phyloP scores from a whole-genome alignment of 2,113 vertebrate species.

The Strigops habroptila region DNA sequence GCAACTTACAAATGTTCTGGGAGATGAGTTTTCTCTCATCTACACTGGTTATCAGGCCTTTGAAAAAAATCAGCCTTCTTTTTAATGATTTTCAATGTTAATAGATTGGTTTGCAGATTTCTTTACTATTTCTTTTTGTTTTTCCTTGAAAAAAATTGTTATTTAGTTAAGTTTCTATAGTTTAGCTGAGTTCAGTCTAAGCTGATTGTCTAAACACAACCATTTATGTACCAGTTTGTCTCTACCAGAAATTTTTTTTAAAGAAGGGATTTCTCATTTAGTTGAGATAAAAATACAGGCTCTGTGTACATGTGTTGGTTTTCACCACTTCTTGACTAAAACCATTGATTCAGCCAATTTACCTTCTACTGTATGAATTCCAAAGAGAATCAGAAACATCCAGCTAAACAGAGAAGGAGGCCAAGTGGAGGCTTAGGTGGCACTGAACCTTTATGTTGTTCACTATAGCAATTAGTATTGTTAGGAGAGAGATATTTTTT shows the following conservation, averaged over 20 bases:
- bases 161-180: background rate
- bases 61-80: background rate
- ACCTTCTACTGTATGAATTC: background rate
- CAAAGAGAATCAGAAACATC: background rate
- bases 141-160: background rate
- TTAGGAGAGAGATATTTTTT: background rate
- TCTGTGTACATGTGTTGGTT: fast-evolving
- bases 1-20: background rate
- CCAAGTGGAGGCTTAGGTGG: background rate
- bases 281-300: background rate
- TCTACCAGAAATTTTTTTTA: background rate
- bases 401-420: background rate
- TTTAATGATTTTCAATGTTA: background rate
- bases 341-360: background rate
- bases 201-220: background rate
- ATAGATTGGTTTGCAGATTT: background rate
- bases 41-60: background rate
- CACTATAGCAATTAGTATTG: background rate
- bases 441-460: background rate
- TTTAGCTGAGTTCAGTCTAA: background rate
- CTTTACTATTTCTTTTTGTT: background rate
- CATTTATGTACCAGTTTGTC: background rate
- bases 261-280: background rate
- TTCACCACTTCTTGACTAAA: background rate
- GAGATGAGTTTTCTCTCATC: background rate